Evolutionary conservation across 2,797 vertebrate species (phyloP).

Genomic region (Myotis planiceps): DNA sequence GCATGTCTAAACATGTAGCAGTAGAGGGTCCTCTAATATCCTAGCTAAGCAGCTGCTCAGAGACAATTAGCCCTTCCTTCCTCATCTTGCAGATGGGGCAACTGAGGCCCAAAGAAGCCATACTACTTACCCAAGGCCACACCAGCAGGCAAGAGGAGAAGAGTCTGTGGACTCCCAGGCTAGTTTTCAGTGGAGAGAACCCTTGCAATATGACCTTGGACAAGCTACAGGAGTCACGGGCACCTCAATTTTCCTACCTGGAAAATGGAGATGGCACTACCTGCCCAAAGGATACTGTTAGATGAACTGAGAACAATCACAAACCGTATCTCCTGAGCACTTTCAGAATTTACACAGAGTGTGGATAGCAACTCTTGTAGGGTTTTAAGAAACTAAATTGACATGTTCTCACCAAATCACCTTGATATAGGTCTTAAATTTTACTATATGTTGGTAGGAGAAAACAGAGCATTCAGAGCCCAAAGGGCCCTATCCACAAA

Average conservation of each 20-base stretch:
- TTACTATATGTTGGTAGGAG: neutral
- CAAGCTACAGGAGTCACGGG: neutral
- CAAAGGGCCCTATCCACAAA: neutral
- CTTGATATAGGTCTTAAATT: neutral
- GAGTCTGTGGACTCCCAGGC: neutral
- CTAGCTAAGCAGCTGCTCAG: neutral
- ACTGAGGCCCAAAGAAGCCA: neutral
- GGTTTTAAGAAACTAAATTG: conserved; percentile 14
- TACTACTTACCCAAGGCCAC: neutral
- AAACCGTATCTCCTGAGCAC: neutral
- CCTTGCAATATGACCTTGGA: neutral
- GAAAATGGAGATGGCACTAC: neutral
- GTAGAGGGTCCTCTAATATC: neutral
- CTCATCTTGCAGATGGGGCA: neutral
- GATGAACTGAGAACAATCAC: neutral
- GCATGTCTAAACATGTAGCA: neutral
- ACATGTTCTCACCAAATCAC: neutral
- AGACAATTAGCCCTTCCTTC: neutral
- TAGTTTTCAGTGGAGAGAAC: neutral
- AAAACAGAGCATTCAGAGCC: neutral
- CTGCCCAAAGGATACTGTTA: neutral
- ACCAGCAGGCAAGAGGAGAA: neutral
- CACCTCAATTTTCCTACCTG: neutral
- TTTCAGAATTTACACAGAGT: neutral
- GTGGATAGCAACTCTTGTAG: neutral